phyloP scores from a whole-genome alignment of 2,113 vertebrate species.

The Mohoua ochrocephala region DNA sequence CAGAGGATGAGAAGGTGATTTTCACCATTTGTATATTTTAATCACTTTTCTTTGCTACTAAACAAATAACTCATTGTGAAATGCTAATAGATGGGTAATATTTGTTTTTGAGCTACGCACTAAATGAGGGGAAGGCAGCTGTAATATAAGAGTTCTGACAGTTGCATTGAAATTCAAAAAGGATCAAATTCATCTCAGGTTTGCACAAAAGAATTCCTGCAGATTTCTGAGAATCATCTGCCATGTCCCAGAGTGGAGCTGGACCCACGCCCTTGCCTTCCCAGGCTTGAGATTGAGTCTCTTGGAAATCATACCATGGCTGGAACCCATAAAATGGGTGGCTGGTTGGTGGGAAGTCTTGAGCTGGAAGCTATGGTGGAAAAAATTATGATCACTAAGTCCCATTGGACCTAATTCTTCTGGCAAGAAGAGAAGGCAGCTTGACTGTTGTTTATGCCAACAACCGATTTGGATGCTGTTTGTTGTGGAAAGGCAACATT shows the following conservation, averaged over 20 bases:
- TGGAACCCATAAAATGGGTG: neutral
- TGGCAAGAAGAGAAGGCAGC: neutral
- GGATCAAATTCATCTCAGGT: neutral
- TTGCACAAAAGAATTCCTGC: neutral
- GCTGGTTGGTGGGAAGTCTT: neutral
- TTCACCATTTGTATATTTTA: slow-evolving; percentile 58
- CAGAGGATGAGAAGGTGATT: slow-evolving; percentile 54
- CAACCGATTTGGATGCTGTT: neutral
- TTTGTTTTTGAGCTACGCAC: slow-evolving; percentile 27
- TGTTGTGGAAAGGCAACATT: neutral
- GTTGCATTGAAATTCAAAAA: neutral
- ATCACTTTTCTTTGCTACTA: slow-evolving; percentile 64
- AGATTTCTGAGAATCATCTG: neutral
- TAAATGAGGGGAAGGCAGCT: neutral
- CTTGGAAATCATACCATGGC: neutral
- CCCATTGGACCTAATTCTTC: neutral
- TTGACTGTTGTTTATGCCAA: slow-evolving; percentile 38
- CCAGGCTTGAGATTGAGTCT: neutral
- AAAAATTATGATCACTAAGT: neutral
- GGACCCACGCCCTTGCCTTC: neutral
- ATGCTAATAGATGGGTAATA: slow-evolving; percentile 27
- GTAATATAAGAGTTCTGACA: neutral
- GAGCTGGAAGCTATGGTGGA: neutral
- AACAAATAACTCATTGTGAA: slow-evolving; percentile 62
- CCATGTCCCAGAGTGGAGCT: neutral